Percentiles rank a stretch among this genome's conserved stretches.
These are phyloP conservation scores for Sinhomidia bicolor DNA, from an alignment of 2,888 invertebrate species.

Conservation along the genomic window DNA sequence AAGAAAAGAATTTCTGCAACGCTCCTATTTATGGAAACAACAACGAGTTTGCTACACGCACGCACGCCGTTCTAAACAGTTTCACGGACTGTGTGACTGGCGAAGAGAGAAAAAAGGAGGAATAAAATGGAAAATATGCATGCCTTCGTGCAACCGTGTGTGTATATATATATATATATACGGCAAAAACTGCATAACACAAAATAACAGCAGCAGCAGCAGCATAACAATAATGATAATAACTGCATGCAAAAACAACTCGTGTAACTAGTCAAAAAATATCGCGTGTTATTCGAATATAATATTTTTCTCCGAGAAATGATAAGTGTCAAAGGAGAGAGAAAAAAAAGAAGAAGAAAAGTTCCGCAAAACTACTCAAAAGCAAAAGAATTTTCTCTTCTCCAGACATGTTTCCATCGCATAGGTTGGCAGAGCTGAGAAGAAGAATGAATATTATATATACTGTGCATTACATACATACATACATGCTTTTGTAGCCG, in stretches of 20 bases:
- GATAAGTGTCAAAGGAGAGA: conserved; percentile 56
- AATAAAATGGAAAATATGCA: too few relatives aligned
- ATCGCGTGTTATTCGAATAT: conserved; percentile 60
- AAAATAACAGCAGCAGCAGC: not conserved
- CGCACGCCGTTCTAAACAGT: not conserved
- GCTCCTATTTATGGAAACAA: too few relatives aligned
- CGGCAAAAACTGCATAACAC: not conserved
- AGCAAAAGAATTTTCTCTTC: conserved; percentile 14
- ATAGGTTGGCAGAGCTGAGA: too few relatives aligned
- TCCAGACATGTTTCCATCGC: not conserved
- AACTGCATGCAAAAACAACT: conserved; percentile 15
- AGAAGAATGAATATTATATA: too few relatives aligned
- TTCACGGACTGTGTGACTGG: too few relatives aligned
- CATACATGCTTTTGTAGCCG: too few relatives aligned
- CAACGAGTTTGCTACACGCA: not conserved
- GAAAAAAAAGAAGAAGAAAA: conserved; percentile 26
- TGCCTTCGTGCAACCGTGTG: too few relatives aligned
- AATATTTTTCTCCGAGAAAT: conserved; percentile 47
- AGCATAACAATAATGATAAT: too few relatives aligned
- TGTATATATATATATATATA: too few relatives aligned
- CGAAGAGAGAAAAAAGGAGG: not conserved
- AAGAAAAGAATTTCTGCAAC: too few relatives aligned
- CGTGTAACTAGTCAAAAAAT: not conserved
- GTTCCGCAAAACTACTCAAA: conserved; percentile 38
- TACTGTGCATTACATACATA: too few relatives aligned